Evolutionary conservation across 2,113 vertebrate genomes (phyloP), one percentile per base, ranked within the genome.

Genomic region (Cephalopholis sonnerati): DNA sequence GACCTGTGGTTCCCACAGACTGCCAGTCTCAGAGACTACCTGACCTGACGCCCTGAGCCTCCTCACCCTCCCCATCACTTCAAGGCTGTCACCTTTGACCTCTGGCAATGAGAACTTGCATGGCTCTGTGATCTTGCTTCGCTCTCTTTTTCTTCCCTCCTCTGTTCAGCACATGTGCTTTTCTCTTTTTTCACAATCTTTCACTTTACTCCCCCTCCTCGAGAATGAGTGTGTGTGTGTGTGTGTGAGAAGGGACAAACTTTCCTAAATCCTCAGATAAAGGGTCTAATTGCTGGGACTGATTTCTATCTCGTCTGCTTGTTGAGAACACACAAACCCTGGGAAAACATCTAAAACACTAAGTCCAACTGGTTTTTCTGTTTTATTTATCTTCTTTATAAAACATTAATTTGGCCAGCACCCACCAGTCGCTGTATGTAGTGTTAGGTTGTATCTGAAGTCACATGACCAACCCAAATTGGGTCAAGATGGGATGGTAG

Each of bases 51-150:
- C 72, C 70, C 73, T 51, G 24, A 58, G 36, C 70, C 53, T 64
- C 63, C 74, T 64, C 59, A 57, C 69, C 81, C 83, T 74, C 67
- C 67, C 48, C 46, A 53, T 81, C 86, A 89, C 85, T 89, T 94
- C 79, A 91, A 89, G 91, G 82, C 67, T 75, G 73, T 88, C 65
- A 84, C 90, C 92, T 89, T 80, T 92, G 84, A 93, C 91, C 88
- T 83, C 44, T 53, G n/a, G 78, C 81, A 86, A 72, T 84, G 81
- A 91, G 86, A 93, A 90, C 88, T 79, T 79, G 74, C 74, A 57
- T 17, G 74, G 41, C 25, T 82, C 76, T 90, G 76, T 92, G 89
- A 91, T 91, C 79, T 82, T 63, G 29, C 55, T 27, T 74, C 73
- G 57, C 5, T 62, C 71, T 73, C 61, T 76, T 36, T 67, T n/a